Conservation (phyloP, 2,888 invertebrate genomes). For the Kryphioiulus occultus region DNA sequence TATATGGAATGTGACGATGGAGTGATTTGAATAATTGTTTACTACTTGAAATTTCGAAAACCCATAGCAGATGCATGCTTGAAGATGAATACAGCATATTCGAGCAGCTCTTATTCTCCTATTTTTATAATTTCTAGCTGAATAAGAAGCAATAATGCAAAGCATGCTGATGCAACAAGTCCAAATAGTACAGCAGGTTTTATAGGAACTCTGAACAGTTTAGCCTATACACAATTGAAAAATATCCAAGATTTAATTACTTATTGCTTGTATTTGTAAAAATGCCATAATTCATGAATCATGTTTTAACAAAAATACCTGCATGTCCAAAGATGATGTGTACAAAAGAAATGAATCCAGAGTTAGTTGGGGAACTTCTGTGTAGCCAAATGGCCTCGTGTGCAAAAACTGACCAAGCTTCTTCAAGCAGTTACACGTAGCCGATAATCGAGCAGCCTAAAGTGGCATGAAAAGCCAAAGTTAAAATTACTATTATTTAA, state of each 20-base stretch:
- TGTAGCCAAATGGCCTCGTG: slow-evolving; percentile 80
- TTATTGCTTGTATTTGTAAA: background rate
- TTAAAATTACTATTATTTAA: background rate
- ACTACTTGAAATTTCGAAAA: too few species aligned
- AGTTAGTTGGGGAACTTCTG: slow-evolving; percentile 77
- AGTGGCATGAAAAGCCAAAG: background rate
- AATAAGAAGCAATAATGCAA: slow-evolving; percentile 40
- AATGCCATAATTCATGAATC: too few species aligned
- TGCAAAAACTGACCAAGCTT: slow-evolving; percentile 80
- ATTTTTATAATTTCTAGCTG: slow-evolving; percentile 13
- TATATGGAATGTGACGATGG: too few species aligned
- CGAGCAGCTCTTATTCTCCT: background rate
- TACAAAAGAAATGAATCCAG: slow-evolving; percentile 79
- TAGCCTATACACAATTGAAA: slow-evolving; percentile 28
- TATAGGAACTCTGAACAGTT: slow-evolving; percentile 48
- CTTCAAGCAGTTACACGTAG: slow-evolving; percentile 75
- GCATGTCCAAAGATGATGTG: slow-evolving; percentile 76
- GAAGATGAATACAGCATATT: too few species aligned
- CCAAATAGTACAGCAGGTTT: slow-evolving; percentile 39
- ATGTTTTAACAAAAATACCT: slow-evolving; percentile 68
- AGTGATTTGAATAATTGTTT: too few species aligned
- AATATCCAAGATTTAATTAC: background rate
- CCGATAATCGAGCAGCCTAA: slow-evolving; percentile 77
- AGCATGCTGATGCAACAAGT: background rate
- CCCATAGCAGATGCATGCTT: too few species aligned